Percentiles rank a stretch among this genome's conserved stretches.
These are phyloP conservation scores for Pelmatolapia mariae DNA, from an alignment of 2,113 vertebrate genomes.

Conservation along the genomic window DNA sequence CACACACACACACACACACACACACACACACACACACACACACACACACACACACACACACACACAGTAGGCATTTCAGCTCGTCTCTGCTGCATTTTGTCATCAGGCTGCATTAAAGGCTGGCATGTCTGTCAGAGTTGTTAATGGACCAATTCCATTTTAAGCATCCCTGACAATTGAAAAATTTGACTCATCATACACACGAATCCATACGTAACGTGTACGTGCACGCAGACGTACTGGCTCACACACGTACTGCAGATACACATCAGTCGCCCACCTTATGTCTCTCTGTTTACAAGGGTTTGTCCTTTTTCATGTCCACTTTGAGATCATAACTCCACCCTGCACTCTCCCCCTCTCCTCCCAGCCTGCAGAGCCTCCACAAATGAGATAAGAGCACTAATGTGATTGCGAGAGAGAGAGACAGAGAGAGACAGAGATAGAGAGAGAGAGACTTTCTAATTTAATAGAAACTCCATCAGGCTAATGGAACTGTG, in stretches of 20 bases:
- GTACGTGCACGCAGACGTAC: not conserved
- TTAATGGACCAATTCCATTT: not conserved
- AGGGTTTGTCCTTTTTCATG: conserved; percentile 58
- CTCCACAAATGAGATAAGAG: conserved; percentile 73
- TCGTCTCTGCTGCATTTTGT: not conserved
- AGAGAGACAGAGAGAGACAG: conserved; percentile 22
- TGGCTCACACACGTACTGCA: not conserved
- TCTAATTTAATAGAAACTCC: conserved; percentile 79
- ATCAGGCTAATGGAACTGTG: conserved; percentile 76
- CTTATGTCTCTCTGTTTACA: conserved; percentile 41
- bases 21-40: too few species aligned
- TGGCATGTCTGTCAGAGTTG: not conserved
- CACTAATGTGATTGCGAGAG: conserved; percentile 75
- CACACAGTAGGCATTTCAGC: not conserved
- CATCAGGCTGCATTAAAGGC: not conserved
- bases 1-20: not conserved
- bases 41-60: too few species aligned
- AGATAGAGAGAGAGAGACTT: conserved; percentile 34
- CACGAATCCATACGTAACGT: not conserved
- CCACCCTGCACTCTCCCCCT: not conserved
- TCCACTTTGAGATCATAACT: conserved; percentile 55
- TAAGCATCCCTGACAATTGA: not conserved
- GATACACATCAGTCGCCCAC: not conserved
- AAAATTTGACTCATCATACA: not conserved
- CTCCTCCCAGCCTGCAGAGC: conserved; percentile 28